Percentiles rank a stretch among this genome's conserved stretches.
phyloP scores from a whole-genome alignment of 2,113 vertebrate genomes.

The Siniperca knerii region DNA sequence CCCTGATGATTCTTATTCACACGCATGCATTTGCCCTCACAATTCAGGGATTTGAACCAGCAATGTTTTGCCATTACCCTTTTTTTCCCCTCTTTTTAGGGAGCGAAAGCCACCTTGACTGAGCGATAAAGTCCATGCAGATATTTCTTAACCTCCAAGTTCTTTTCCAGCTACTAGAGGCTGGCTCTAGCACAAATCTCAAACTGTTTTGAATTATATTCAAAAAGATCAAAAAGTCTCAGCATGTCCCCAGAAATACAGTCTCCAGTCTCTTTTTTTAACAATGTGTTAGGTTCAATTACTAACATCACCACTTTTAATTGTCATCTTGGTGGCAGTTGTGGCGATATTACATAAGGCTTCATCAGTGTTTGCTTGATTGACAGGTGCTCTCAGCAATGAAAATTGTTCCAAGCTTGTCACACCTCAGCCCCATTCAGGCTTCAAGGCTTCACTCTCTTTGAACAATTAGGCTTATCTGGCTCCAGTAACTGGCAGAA shows the following conservation, averaged over 20 bases:
- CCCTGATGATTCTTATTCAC: not conserved
- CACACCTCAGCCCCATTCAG: too few species aligned
- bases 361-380: too few species aligned
- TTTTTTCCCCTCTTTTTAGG: not conserved
- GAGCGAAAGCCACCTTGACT: not conserved
- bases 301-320: too few species aligned
- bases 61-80: not conserved
- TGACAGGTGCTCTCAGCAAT: too few species aligned
- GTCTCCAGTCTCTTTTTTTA: not conserved
- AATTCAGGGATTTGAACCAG: not conserved
- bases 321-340: too few species aligned
- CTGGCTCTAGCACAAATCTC: not conserved
- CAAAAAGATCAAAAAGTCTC: too few species aligned
- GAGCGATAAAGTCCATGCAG: not conserved
- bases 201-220: too few species aligned
- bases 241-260: too few species aligned
- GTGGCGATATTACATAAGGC: too few species aligned
- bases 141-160: not conserved
- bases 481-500: not conserved
- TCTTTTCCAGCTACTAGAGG: not conserved
- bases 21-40: not conserved
- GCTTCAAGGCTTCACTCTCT: not conserved
- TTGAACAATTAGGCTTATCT: not conserved
- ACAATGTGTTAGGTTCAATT: not conserved
- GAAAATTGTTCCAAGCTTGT: too few species aligned